Base-by-base conservation (phyloP, 2,888 invertebrate species). In the Drosophila testacea region DNA sequence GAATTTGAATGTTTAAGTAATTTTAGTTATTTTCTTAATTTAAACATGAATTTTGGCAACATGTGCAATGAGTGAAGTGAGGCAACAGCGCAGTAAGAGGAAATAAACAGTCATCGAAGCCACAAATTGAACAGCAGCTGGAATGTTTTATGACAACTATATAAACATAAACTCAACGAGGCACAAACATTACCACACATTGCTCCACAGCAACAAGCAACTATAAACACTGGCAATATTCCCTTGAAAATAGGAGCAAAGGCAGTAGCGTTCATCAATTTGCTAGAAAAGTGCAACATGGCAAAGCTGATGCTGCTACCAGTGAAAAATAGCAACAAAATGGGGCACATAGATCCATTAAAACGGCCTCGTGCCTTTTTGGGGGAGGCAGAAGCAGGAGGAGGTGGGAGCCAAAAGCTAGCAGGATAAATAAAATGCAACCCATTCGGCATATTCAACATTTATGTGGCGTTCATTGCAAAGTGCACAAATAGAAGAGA, bases 401-500 rank as follows among this genome's bases (percentile, higher is more conserved):
- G 46, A 4, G 32, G 38, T 41, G 62, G 16, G 34, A 52, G 48
- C 28, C 44, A 56, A 56, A 50, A 54, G 22, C 22, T 22, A 62
- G 61, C 41, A 65, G 69, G 55, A 51, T 55, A 60, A 69, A 74
- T 71, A 62, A 77, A 73, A 69, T 62, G 57, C 69, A 76, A 55
- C 73, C 77, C 77, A 79, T 83, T 79, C 74, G 82, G 61, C 73
- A 66, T 79, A 70, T 78, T 71, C 78, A 76, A 76, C 67, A 74
- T 74, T 72, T 73, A 83, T 71, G 71, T 61, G 78, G 65, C 73
- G 64, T 69, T 79, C 68, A 73, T 72, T 72, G 79, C 76, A 46
- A 77, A 75, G 47, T 54, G 60, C n/a, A 56, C 41, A 36, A 41
- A 11, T 16, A 22, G 6, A 13, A 36, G 48, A 6, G 38, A 28